Conservation (phyloP, 92 coral and sea anemone genomes). For the Epizoanthus rinbou region DNA sequence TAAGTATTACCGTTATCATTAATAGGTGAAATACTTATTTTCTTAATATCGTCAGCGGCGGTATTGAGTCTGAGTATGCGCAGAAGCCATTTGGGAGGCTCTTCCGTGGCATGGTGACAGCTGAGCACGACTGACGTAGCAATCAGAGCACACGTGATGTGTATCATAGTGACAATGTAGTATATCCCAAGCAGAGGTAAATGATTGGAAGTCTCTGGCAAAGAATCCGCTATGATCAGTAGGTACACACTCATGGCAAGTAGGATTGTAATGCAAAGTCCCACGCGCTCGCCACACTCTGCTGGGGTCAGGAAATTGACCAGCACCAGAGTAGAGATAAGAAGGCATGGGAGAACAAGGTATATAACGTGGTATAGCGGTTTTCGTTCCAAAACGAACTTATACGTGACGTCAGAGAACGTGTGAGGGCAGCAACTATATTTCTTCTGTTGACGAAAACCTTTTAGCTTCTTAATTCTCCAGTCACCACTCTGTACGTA, state of each 20-base stretch:
- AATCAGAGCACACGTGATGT: not conserved
- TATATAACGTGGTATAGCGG: slow-evolving; percentile 29
- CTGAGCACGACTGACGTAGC: slow-evolving; percentile 15
- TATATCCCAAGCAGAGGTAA: slow-evolving; percentile 22
- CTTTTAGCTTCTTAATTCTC: not conserved
- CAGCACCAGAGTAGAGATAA: not conserved
- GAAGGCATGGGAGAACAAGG: slow-evolving; percentile 30
- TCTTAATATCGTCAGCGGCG: not conserved
- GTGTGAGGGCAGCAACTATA: slow-evolving; percentile 10
- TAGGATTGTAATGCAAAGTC: slow-evolving; percentile 28
- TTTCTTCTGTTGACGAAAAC: not conserved
- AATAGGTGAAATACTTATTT: too few species aligned
- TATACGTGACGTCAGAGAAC: slow-evolving; percentile 1
- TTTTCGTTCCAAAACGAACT: slow-evolving; percentile 7
- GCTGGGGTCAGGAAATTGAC: slow-evolving; percentile 15
- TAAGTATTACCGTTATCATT: too few species aligned
- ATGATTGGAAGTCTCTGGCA: slow-evolving; percentile 21
- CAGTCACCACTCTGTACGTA: slow-evolving; percentile 26
- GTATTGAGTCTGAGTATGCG: not conserved
- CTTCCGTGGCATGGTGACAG: not conserved
- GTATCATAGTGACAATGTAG: slow-evolving; percentile 20
- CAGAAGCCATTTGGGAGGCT: slow-evolving; percentile 17
- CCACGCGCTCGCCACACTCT: slow-evolving; percentile 25
- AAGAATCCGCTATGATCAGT: not conserved
- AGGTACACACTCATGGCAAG: slow-evolving; percentile 40